Base-by-base conservation (phyloP, 1,140 invertebrate species). In the Mycetomoellerius zeteki region DNA sequence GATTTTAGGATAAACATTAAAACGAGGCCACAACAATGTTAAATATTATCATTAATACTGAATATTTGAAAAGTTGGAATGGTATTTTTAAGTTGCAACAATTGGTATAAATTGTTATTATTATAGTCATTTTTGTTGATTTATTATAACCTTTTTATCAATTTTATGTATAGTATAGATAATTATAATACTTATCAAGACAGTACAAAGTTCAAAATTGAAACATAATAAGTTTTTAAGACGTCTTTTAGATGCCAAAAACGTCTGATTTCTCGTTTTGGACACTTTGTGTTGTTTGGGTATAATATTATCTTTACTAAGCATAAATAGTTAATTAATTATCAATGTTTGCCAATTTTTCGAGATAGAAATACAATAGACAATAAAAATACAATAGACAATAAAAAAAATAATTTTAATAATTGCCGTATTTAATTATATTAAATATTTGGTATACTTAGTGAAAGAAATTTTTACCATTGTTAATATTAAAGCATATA, bases 51-150 rank as follows among this genome's bases (percentile, higher is more conserved):
- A 93, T 98, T 65, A 98, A 98, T 92, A 97, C 96, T 6, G 97
- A 97, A 27, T 98, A 97, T 92, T 94, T 98, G 67, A 97, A 97
- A 92, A 96, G 97, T 62, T 95, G 96, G 86, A 96, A 97, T 7
- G 97, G 98, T 4, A 92, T 98, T 16, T 95, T 98, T 7, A 98
- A 98, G 95, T 91, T 98, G 2, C 94, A 97, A 8, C 95, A 98
- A 96, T 91, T 98, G 96, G 97, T 98, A 86, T 56, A 65, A 0
- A 6, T 50, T 19, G 5, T 60, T 33, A 60, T 16, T 73, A 43
- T 16, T 33, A 5, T n/a, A 52, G 7, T 54, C 16, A 14, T 73
- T 84, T 30, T 37, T 67, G 8, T 37, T 12, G 3, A 67, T 37
- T 67, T 2, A 16, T 64, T 64, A 64, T 19, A 4, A 62, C 16